Evolutionary conservation across 2,113 vertebrate genomes (phyloP).

Genomic region (Fukomys damarensis): DNA sequence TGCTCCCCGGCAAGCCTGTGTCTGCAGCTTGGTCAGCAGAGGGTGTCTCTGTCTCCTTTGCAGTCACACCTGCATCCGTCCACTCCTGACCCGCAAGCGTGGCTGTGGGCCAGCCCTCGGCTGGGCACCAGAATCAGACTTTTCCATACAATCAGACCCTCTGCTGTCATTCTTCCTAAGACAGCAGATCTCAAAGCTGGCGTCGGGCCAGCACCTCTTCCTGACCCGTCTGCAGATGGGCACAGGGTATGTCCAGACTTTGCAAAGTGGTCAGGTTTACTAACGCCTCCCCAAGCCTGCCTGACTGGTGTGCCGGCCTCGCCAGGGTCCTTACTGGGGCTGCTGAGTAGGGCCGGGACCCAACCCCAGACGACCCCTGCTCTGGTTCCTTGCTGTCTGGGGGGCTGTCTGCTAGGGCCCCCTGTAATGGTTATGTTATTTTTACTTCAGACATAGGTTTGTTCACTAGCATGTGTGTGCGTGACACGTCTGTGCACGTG

Average conservation of each 20-base stretch:
- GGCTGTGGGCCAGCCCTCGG: neutral
- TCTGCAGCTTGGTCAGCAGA: neutral
- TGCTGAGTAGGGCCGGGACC: neutral
- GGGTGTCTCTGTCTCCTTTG: neutral
- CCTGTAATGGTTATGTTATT: neutral
- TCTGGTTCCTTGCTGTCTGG: neutral
- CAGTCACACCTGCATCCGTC: neutral
- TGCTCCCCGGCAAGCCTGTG: neutral
- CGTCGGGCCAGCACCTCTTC: no score
- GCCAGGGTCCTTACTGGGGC: neutral
- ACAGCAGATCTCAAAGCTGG: neutral
- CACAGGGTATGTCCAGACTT: neutral
- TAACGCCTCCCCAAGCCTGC: neutral
- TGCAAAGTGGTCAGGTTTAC: neutral
- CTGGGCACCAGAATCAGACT: no score
- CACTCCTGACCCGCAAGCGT: neutral
- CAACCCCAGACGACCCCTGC: neutral
- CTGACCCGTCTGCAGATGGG: neutral
- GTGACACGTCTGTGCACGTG: neutral
- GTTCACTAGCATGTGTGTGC: fast-evolving
- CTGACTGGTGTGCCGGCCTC: neutral
- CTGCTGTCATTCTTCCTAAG: neutral
- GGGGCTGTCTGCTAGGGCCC: neutral
- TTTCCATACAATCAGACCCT: neutral
- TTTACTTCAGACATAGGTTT: neutral